Conservation (phyloP, 2,113 vertebrate genomes). For the Aythya baeri region DNA sequence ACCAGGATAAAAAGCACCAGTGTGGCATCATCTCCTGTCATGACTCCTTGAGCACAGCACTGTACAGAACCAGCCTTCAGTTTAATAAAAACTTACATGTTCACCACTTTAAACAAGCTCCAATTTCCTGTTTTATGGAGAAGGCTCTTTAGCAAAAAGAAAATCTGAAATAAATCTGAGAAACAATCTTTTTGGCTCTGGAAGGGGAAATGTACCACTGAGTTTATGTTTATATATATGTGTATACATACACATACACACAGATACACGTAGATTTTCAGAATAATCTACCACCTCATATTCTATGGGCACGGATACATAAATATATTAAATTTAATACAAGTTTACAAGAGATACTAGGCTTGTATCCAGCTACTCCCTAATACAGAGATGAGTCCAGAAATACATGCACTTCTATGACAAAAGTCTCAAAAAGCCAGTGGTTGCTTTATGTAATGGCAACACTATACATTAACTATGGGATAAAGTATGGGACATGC, state of each 20-base stretch:
- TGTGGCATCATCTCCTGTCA: background rate
- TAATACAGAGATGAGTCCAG: background rate
- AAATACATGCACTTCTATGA: background rate
- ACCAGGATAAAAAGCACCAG: background rate
- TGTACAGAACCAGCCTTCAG: background rate
- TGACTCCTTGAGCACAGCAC: background rate
- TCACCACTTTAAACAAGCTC: background rate
- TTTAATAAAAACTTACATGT: background rate
- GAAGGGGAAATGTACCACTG: background rate
- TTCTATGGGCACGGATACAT: background rate
- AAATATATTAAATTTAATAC: background rate
- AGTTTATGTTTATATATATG: background rate
- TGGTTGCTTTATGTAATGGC: background rate
- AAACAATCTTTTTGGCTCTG: background rate
- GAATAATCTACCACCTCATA: background rate
- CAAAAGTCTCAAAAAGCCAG: background rate
- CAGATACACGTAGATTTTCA: background rate
- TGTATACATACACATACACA: rapidly evolving
- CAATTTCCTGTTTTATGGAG: background rate
- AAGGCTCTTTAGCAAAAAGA: background rate
- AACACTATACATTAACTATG: background rate
- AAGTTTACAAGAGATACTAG: background rate
- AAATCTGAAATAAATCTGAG: background rate
- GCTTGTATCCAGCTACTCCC: background rate
- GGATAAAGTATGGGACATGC: rapidly evolving